A percentile compares a stretch with the other conserved stretches of the same genome.
These are phyloP conservation scores for Nibea albiflora DNA, from an alignment of 2,113 vertebrate species.

Conservation along the genomic window DNA sequence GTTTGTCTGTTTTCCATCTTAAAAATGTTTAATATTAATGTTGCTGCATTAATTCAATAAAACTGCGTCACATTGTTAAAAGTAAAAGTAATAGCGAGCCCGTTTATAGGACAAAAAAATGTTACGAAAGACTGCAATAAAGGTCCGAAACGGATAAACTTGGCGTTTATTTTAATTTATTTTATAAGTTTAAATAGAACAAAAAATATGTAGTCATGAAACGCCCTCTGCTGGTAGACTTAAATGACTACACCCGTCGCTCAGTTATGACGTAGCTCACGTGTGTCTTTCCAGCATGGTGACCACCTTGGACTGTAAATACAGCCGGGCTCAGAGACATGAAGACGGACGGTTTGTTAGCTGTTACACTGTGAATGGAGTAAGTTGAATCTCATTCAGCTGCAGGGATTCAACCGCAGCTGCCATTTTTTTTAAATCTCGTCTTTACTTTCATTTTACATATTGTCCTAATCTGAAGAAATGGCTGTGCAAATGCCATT, in stretches of 20 bases:
- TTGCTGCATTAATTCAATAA: too few relatives aligned
- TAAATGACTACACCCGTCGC: conserved; percentile 59
- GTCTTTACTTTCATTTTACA: not conserved
- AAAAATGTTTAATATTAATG: too few relatives aligned
- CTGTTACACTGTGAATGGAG: not conserved
- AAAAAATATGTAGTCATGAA: not conserved
- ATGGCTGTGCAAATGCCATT: conserved; percentile 51
- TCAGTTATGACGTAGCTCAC: conserved; percentile 63
- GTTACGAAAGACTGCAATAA: too few relatives aligned
- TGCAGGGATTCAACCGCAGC: not conserved
- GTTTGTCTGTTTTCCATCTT: too few relatives aligned
- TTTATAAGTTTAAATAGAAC: not conserved
- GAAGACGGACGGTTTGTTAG: accelerated
- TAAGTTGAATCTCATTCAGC: not conserved
- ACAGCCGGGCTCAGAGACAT: not conserved
- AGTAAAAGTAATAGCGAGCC: too few relatives aligned
- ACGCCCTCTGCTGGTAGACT: conserved; percentile 41
- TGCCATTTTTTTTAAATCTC: not conserved
- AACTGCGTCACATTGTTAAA: too few relatives aligned
- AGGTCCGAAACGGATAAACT: too few relatives aligned
- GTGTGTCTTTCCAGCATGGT: conserved; percentile 43
- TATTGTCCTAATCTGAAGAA: not conserved
- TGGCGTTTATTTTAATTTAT: too few relatives aligned
- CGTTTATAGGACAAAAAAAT: too few relatives aligned
- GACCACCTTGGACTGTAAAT: conserved; percentile 17